A percentile compares a stretch with the other conserved stretches of the same genome.
phyloP scores from a whole-genome alignment of 2,113 vertebrate genomes.

The Arothron firmamentum region DNA sequence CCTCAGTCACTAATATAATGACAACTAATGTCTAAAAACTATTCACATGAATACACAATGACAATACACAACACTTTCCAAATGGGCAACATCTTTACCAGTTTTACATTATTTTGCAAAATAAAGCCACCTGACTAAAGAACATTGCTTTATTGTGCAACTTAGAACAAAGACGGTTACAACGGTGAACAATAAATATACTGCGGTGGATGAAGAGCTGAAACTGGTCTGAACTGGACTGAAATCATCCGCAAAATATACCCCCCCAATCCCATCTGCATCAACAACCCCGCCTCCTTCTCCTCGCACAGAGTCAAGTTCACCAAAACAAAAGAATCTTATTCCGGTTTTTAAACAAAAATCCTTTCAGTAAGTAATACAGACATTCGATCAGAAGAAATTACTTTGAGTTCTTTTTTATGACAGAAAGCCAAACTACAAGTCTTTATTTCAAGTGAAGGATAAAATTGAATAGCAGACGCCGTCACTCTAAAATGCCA shows the following conservation, averaged over 20 bases:
- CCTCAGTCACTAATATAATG: too few species aligned
- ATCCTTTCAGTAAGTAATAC: too few species aligned
- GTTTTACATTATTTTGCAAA: too few species aligned
- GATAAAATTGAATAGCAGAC: not conserved
- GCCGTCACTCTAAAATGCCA: not conserved
- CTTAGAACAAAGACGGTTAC: too few species aligned
- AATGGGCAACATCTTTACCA: too few species aligned
- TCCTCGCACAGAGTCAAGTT: not conserved
- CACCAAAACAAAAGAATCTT: rapidly evolving
- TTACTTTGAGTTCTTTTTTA: not conserved
- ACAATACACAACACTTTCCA: too few species aligned
- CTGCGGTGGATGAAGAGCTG: constrained; percentile 41
- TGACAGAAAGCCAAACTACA: not conserved
- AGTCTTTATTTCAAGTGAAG: not conserved
- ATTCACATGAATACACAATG: too few species aligned
- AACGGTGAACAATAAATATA: constrained; percentile 38
- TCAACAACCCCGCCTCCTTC: constrained; percentile 9
- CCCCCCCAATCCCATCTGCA: constrained; percentile 31
- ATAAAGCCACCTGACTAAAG: too few species aligned
- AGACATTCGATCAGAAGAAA: too few species aligned
- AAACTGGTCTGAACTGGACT: constrained; percentile 82
- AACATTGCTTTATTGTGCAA: too few species aligned
- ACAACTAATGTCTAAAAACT: constrained; percentile 14
- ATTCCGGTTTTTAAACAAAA: constrained; percentile 15
- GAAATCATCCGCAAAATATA: constrained; percentile 57